Evolutionary conservation across 2,113 vertebrate species (phyloP).

Genomic region (Antechinus stuartii): DNA sequence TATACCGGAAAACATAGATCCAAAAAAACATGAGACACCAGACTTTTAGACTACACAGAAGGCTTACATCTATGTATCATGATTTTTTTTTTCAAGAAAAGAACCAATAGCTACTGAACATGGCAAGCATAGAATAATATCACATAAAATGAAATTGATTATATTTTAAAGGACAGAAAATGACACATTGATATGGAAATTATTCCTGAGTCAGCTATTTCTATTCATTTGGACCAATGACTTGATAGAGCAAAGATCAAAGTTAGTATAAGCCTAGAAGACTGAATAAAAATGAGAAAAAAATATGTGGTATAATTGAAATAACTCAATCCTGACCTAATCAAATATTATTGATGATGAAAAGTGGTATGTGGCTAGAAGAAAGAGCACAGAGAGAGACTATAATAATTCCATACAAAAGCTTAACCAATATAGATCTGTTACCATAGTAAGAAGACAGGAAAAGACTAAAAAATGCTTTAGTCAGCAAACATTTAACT

Average conservation of each 20-base stretch:
- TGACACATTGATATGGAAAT: not conserved
- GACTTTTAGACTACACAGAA: not conserved
- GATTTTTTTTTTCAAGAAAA: not conserved
- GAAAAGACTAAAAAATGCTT: not conserved
- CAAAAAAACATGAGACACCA: not conserved
- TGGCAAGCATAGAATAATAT: not conserved
- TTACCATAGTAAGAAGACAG: not conserved
- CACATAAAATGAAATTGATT: slow-evolving; percentile 5
- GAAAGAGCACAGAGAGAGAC: not conserved
- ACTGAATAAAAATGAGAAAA: not conserved
- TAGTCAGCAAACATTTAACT: slow-evolving; percentile 7
- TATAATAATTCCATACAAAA: not conserved
- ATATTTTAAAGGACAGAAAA: slow-evolving; percentile 1
- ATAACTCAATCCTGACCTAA: not conserved
- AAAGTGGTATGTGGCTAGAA: not conserved
- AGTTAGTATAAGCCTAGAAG: not conserved
- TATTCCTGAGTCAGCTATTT: not conserved
- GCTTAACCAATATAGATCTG: not conserved
- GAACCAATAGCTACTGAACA: not conserved
- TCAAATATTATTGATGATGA: not conserved
- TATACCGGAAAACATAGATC: not conserved
- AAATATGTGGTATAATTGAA: not conserved
- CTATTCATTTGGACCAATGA: not conserved
- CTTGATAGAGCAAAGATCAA: not conserved
- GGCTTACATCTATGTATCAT: not conserved